Evolutionary conservation across 2,888 invertebrate species (phyloP), one percentile per base, ranked within the genome.

Genomic region (Meteorus cinctellus): DNA sequence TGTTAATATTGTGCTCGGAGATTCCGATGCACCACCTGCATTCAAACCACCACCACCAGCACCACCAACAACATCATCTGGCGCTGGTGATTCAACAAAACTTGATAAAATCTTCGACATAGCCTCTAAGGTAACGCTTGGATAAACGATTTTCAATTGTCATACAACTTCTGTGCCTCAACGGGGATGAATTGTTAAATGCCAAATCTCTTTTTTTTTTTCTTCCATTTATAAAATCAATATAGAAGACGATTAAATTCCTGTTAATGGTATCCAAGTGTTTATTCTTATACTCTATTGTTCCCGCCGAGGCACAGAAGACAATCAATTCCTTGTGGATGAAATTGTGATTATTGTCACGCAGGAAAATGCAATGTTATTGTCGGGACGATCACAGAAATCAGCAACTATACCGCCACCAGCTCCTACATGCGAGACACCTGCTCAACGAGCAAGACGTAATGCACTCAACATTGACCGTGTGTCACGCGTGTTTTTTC

Each of bases 1-100:
- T 80, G 96, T 97, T 36, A 97, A 97, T 87, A 96, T 96, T 36
- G 94, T 96, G 0, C 91, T 96, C 19, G 94, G 95, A 14, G 94
- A 96, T 84, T 93, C 93, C 0, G 94, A 94, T 77, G 92, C 92
- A 0, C 91, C 91, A 2, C 87, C 88, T 24, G 85, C 87, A 6
- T 91, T 91, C 78, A 90, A 91, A 85, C 92, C 91, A 86, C 92
- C 80, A 93, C 67, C 94, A 94, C 86, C 93, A 92, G 1, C 93
- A 92, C 78, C 92, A 92, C 78, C 92, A 90, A 87, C 91, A 66
- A 76, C 79, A 14, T 75, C 81, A 12, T 27, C 67, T 45, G 90
- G 92, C 91, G 86, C 92, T 72, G 76, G 68, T 84, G 84, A 88
- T 70, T 62, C 84, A 29, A 81, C 90, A 27, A 91, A 92, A 80